A percentile compares a stretch with the other conserved stretches of the same genome.
phyloP scores from a whole-genome alignment of 2,888 invertebrate genomes.

The Automeris io region DNA sequence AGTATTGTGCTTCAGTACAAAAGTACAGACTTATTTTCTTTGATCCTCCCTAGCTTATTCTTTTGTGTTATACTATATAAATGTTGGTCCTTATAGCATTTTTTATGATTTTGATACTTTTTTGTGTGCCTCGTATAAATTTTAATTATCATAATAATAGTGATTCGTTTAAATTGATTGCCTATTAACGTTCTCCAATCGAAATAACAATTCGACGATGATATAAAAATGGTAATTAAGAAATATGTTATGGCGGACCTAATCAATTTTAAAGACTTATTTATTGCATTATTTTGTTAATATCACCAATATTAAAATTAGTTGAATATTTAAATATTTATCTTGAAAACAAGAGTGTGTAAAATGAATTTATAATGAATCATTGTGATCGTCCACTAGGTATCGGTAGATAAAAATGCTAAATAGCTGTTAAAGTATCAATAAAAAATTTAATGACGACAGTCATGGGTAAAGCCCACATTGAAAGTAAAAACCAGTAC shows the following conservation, averaged over 20 bases:
- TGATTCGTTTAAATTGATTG: neutral
- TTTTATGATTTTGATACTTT: neutral
- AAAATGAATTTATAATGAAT: neutral
- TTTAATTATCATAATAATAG: neutral
- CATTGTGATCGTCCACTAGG: neutral
- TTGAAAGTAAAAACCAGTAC: neutral
- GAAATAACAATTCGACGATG: neutral
- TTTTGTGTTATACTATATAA: too few species aligned
- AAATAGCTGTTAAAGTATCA: neutral
- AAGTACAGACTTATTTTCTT: neutral
- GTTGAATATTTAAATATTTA: neutral
- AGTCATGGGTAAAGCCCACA: neutral
- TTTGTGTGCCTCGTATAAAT: neutral
- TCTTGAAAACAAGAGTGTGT: neutral
- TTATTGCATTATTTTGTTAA: neutral
- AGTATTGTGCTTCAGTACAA: slow-evolving; percentile 38
- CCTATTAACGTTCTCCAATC: neutral
- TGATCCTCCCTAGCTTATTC: neutral
- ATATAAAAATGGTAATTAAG: neutral
- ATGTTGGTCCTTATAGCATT: neutral
- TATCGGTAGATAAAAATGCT: slow-evolving; percentile 3
- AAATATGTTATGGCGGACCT: neutral
- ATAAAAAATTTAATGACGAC: slow-evolving; percentile 2
- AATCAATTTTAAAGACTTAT: neutral
- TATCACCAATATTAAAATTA: neutral